A percentile compares a stretch with the other conserved stretches of the same genome.
Evolutionary conservation across 2,113 vertebrate genomes (phyloP).

Genomic region (Leptobrachium ailaonicum): DNA sequence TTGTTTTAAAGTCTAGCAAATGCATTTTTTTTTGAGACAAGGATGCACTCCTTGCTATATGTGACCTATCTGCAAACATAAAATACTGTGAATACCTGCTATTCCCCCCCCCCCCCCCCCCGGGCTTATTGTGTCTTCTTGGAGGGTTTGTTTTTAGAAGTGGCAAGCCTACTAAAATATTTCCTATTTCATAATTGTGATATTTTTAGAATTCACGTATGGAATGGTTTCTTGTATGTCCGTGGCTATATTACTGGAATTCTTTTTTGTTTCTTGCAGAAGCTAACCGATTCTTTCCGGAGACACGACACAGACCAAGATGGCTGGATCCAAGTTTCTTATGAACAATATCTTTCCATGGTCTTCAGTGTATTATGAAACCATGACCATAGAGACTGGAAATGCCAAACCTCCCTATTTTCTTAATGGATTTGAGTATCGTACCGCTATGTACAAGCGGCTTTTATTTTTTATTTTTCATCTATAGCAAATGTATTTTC

Average conservation of each 20-base stretch:
- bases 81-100: too few species aligned
- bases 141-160: too few species aligned
- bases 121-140: too few species aligned
- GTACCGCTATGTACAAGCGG: slow-evolving; percentile 10
- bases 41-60: too few species aligned
- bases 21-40: too few species aligned
- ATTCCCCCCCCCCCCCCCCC: too few species aligned
- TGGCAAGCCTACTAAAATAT: too few species aligned
- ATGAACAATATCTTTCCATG: slow-evolving; percentile 97
- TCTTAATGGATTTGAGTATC: slow-evolving; percentile 28
- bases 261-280: slow-evolving; percentile 66
- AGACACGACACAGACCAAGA: slow-evolving; percentile 95
- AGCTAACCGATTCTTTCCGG: slow-evolving; percentile 92
- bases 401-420: slow-evolving; percentile 60
- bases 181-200: too few species aligned
- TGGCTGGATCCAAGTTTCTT: slow-evolving; percentile 98
- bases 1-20: too few species aligned
- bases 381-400: slow-evolving; percentile 52
- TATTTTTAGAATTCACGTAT: too few species aligned
- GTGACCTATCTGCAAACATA: too few species aligned
- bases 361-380: slow-evolving; percentile 91
- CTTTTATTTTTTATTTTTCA: slow-evolving; percentile 16
- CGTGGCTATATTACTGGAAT: neutral
- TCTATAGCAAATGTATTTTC: slow-evolving; percentile 6
- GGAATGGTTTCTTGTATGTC: too few species aligned